phyloP scores from a whole-genome alignment of 2,113 vertebrate species.

The Spheniscus mendiculus region DNA sequence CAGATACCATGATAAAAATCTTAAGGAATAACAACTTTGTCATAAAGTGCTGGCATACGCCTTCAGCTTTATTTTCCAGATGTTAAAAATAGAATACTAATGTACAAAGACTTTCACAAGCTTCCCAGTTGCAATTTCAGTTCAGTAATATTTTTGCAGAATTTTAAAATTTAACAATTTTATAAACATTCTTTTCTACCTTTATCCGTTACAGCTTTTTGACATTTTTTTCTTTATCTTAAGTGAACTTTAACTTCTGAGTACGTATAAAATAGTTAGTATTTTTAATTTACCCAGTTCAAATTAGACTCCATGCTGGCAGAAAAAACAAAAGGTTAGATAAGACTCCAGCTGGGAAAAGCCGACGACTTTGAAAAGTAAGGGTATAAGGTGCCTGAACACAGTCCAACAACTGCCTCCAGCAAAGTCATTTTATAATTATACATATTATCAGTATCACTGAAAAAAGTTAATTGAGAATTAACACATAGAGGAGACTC shows the following conservation, averaged over 20 bases:
- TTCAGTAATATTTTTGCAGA: not conserved
- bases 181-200: not conserved
- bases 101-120: not conserved
- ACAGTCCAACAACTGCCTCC: not conserved
- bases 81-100: not conserved
- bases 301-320: not conserved
- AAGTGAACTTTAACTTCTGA: not conserved
- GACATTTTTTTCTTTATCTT: not conserved
- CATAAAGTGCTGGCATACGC: constrained; percentile 22
- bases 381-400: not conserved
- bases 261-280: not conserved
- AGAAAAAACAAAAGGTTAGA: not conserved
- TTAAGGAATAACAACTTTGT: not conserved
- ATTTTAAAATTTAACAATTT: not conserved
- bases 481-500: not conserved
- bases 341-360: not conserved
- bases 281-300: not conserved
- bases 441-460: not conserved
- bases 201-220: not conserved
- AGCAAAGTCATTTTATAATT: not conserved
- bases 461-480: not conserved
- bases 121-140: not conserved
- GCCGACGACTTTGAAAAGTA: not conserved
- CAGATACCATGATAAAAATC: constrained; percentile 1
- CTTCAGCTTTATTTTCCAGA: not conserved